These are phyloP conservation scores for Holothuria leucospilota DNA, from an alignment of 53 echinoderm and acorn worm genomes.

Conservation along the genomic window DNA sequence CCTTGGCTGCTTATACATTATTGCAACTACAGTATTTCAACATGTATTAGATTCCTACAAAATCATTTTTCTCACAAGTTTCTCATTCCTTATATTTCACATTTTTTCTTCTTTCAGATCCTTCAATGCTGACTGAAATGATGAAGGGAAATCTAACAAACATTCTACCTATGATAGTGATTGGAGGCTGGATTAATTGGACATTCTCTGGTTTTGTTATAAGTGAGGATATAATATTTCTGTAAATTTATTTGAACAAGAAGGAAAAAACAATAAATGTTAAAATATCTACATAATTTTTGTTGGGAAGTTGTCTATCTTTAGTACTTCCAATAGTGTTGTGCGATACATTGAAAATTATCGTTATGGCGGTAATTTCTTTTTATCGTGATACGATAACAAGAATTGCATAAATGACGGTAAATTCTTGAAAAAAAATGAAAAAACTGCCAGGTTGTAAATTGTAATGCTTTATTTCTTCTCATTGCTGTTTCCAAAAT, in stretches of 20 bases:
- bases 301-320: not conserved
- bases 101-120: slow-evolving; percentile 66
- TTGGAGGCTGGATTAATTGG: slow-evolving; percentile 99
- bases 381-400: too few species aligned
- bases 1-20: too few species aligned
- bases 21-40: too few species aligned
- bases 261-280: too few species aligned
- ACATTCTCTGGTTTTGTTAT: slow-evolving; percentile 99
- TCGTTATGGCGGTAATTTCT: too few species aligned
- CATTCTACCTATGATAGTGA: slow-evolving; percentile 94
- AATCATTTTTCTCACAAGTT: not conserved
- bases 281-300: not conserved
- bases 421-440: too few species aligned
- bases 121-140: slow-evolving; percentile 98
- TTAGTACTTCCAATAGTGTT: not conserved
- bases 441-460: too few species aligned
- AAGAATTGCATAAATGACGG: too few species aligned
- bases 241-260: not conserved
- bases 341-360: too few species aligned
- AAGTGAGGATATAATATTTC: slow-evolving; percentile 62
- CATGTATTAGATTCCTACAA: too few species aligned
- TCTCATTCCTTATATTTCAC: not conserved
- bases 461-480: too few species aligned
- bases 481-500: too few species aligned
- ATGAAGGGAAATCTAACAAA: slow-evolving; percentile 97